Conservation (phyloP, 2,888 invertebrate genomes). For the Caenorhabditis plicata region DNA sequence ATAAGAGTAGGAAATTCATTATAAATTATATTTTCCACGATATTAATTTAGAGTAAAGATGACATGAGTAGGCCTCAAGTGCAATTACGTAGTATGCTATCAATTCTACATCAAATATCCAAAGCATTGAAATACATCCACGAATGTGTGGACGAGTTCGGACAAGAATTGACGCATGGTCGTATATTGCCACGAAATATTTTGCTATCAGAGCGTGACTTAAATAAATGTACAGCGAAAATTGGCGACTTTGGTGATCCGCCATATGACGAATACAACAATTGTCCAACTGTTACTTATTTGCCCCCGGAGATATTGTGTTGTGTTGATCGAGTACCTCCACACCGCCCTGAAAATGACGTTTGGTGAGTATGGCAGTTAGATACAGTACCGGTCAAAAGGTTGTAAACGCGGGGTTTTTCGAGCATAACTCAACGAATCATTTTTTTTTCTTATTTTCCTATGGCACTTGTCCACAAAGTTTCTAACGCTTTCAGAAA, state of each 20-base stretch:
- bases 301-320: slow-evolving; percentile 59
- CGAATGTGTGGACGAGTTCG: slow-evolving; percentile 42
- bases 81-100: slow-evolving; percentile 52
- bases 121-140: slow-evolving; percentile 60
- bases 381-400: too few relatives aligned
- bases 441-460: too few relatives aligned
- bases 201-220: slow-evolving; percentile 48
- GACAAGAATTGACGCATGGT: slow-evolving; percentile 61
- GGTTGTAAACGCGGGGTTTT: too few relatives aligned
- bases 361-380: too few relatives aligned
- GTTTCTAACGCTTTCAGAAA: too few relatives aligned
- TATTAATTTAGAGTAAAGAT: slow-evolving; percentile 47
- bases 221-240: slow-evolving; percentile 56
- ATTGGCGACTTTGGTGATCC: slow-evolving; percentile 62
- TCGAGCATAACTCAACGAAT: too few relatives aligned
- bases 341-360: slow-evolving; percentile 60
- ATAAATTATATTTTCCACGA: too few relatives aligned
- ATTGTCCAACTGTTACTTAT: slow-evolving; percentile 60
- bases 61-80: slow-evolving; percentile 48
- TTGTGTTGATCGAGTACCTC: slow-evolving; percentile 46
- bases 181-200: slow-evolving; percentile 61
- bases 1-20: too few relatives aligned
- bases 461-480: too few relatives aligned
- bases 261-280: slow-evolving; percentile 39
- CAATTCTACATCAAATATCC: slow-evolving; percentile 39